Evolutionary conservation across 2,888 invertebrate genomes (phyloP).

Genomic region (Lasius platythorax): DNA sequence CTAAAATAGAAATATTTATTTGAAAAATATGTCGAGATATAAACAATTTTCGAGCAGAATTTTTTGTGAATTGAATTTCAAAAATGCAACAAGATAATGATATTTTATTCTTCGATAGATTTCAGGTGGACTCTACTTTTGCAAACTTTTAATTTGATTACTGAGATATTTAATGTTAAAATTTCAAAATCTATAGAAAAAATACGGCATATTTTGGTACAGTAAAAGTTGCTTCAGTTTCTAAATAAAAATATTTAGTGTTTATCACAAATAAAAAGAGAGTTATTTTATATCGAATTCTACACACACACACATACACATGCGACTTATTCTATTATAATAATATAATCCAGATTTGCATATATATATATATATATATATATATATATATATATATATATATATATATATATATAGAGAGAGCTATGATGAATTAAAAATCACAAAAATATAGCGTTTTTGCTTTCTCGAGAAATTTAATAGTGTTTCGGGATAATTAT

Average conservation of each 20-base stretch:
- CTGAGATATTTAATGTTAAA: not conserved
- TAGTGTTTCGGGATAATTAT: slow-evolving; percentile 23
- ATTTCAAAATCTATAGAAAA: not conserved
- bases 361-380: not conserved
- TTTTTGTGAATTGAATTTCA: not conserved
- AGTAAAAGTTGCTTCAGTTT: not conserved
- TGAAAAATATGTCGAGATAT: not conserved
- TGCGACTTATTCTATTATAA: not conserved
- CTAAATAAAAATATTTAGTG: not conserved
- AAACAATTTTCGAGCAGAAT: not conserved
- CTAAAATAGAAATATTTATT: not conserved
- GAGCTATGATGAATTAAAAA: not conserved
- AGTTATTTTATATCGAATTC: not conserved
- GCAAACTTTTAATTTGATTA: not conserved
- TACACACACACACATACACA: not conserved
- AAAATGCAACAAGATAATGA: not conserved
- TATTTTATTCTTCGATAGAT: not conserved
- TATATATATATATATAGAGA: not conserved
- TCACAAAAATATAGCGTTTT: not conserved
- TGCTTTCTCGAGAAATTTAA: slow-evolving; percentile 9
- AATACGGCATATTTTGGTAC: not conserved
- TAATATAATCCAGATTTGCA: not conserved
- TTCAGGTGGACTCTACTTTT: not conserved
- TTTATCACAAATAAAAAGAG: not conserved
- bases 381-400: not conserved